These are phyloP conservation scores for Neoniphon sammara DNA, from an alignment of 2,797 vertebrate species.

Conservation along the genomic window DNA sequence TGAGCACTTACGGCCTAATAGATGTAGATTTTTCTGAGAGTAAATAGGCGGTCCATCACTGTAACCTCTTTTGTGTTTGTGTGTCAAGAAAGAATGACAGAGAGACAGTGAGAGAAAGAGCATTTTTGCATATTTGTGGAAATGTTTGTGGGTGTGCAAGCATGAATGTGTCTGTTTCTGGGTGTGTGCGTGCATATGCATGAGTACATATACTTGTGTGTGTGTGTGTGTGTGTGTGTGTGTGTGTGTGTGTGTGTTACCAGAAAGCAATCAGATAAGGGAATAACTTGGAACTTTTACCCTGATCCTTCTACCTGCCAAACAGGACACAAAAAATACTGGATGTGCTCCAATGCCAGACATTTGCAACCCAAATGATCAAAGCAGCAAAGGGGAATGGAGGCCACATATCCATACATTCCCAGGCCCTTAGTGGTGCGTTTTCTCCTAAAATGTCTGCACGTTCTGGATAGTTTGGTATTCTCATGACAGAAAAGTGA, in stretches of 20 bases:
- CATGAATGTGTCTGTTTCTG: neutral
- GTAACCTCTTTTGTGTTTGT: conserved; percentile 38
- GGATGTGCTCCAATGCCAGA: neutral
- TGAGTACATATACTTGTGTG: no score
- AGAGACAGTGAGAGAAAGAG: conserved; percentile 37
- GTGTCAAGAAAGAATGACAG: conserved; percentile 42
- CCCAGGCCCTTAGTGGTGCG: neutral
- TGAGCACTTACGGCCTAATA: conserved; percentile 73
- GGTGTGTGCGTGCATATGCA: conserved; percentile 5
- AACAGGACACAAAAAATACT: neutral
- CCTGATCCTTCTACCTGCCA: neutral
- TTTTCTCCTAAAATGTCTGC: neutral
- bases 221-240: neutral
- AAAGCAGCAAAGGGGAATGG: neutral
- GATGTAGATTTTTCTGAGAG: conserved; percentile 67
- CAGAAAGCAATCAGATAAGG: neutral
- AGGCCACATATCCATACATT: neutral
- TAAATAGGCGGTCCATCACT: conserved; percentile 77
- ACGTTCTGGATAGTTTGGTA: conserved; percentile 22
- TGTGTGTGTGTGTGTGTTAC: neutral
- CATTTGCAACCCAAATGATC: conserved; percentile 11
- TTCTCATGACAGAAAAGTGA: conserved; percentile 35
- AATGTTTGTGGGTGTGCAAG: conserved; percentile 20
- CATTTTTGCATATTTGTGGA: conserved; percentile 35
- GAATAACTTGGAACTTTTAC: neutral